phyloP scores from a whole-genome alignment of 2,888 invertebrate genomes.

The Conus canariensis region DNA sequence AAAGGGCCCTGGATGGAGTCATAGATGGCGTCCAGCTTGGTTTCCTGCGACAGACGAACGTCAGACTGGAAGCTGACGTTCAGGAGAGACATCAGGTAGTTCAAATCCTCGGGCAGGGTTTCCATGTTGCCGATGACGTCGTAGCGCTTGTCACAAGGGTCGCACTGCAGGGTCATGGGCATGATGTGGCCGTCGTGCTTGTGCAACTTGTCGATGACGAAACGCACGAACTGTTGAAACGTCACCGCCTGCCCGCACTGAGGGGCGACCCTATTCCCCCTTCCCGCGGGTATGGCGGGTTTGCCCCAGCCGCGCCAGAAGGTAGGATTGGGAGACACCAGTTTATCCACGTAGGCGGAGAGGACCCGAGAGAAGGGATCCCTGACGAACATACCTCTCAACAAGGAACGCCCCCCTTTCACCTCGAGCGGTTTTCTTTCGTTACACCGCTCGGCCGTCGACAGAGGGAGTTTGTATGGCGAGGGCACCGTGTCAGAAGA shows the following conservation, averaged over 20 bases:
- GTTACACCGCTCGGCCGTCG: background rate
- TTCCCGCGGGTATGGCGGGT: conserved; percentile 8
- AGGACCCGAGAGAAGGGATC: conserved; percentile 54
- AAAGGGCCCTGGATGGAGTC: conserved; percentile 47
- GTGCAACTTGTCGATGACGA: conserved; percentile 23
- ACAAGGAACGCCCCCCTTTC: too few species aligned
- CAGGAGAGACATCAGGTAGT: conserved; percentile 45
- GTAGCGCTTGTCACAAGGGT: conserved; percentile 50
- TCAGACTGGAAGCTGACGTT: conserved; percentile 31
- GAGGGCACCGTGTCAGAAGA: background rate
- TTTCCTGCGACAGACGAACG: background rate
- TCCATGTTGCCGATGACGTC: conserved; percentile 56
- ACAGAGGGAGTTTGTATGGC: conserved; percentile 30
- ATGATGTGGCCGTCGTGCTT: conserved; percentile 49
- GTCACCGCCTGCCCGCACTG: conserved; percentile 47
- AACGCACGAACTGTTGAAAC: conserved; percentile 45
- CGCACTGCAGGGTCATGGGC: conserved; percentile 47
- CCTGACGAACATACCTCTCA: conserved; percentile 46
- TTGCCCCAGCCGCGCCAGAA: conserved; percentile 52
- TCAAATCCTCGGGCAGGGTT: conserved; percentile 45
- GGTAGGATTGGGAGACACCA: conserved; percentile 54
- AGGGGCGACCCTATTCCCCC: background rate
- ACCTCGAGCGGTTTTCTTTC: too few species aligned
- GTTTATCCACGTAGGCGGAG: conserved; percentile 56
- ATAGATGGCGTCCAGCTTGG: conserved; percentile 44